phyloP scores from a whole-genome alignment of 1,140 invertebrate genomes.

The Alviniconcha marisindica region DNA sequence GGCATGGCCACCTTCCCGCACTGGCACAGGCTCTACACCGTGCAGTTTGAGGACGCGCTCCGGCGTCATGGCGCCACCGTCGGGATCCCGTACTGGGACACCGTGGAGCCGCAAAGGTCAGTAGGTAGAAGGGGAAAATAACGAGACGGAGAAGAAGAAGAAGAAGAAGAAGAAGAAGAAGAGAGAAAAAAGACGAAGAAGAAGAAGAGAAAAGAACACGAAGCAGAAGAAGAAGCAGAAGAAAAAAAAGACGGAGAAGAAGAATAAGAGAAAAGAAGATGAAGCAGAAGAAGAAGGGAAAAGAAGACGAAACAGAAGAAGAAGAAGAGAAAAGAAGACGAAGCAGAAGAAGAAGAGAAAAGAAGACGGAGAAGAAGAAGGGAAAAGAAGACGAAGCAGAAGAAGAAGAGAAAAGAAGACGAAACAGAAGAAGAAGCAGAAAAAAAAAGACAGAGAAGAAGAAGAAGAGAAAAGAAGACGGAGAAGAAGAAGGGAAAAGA shows the following conservation, averaged over 20 bases:
- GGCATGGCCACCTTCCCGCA: conserved; percentile 56
- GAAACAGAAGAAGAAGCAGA: too few species aligned
- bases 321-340: not conserved
- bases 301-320: not conserved
- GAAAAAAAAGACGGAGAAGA: not conserved
- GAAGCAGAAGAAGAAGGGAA: not conserved
- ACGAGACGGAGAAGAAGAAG: not conserved
- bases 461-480: too few species aligned
- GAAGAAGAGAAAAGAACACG: too few species aligned
- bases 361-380: too few species aligned
- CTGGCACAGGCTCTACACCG: conserved; percentile 54
- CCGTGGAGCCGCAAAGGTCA: not conserved
- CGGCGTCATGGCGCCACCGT: conserved; percentile 45
- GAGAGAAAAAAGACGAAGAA: not conserved
- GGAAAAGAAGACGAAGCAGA: too few species aligned
- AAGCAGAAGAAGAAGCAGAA: not conserved
- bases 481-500: too few species aligned
- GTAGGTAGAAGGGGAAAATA: too few species aligned
- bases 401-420: too few species aligned
- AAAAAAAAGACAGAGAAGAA: too few species aligned
- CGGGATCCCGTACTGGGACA: conserved; percentile 41
- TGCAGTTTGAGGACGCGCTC: conserved; percentile 56
- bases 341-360: too few species aligned
- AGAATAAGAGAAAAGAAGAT: not conserved
- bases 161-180: not conserved